Evolutionary conservation across 2,113 vertebrate genomes (phyloP).

Genomic region (Platysternon megacephalum): DNA sequence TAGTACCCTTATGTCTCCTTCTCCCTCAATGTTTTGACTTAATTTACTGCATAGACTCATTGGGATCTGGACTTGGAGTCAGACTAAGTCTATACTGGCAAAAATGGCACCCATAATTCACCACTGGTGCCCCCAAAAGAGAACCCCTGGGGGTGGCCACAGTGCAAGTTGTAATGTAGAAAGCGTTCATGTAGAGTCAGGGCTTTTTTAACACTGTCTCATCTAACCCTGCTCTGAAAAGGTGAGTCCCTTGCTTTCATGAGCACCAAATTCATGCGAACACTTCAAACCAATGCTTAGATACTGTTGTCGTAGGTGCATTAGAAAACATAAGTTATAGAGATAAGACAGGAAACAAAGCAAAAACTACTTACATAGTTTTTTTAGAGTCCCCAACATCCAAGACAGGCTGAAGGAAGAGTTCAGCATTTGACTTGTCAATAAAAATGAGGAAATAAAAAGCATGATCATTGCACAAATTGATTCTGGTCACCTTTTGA

Average conservation of each 20-base stretch:
- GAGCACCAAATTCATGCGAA: background rate
- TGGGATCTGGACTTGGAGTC: background rate
- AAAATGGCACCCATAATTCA: background rate
- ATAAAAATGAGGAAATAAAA: background rate
- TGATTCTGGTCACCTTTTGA: background rate
- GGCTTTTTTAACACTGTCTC: background rate
- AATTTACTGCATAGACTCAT: fast-evolving
- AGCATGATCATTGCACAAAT: background rate
- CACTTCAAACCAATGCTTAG: background rate
- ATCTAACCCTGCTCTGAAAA: background rate
- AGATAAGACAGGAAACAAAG: background rate
- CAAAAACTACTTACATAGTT: background rate
- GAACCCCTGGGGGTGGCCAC: background rate
- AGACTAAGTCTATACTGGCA: background rate
- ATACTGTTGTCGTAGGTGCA: background rate
- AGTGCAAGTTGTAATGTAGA: background rate
- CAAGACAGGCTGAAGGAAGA: background rate
- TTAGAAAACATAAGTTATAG: background rate
- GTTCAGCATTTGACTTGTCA: background rate
- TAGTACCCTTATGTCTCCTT: background rate
- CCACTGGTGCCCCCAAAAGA: background rate
- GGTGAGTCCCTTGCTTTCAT: background rate
- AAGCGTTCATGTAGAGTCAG: background rate
- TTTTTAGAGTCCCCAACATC: background rate
- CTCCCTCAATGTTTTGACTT: background rate